Evolutionary conservation across 2,888 invertebrate genomes (phyloP), one percentile per base, ranked within the genome.

Genomic region (Dendrolimus houi): DNA sequence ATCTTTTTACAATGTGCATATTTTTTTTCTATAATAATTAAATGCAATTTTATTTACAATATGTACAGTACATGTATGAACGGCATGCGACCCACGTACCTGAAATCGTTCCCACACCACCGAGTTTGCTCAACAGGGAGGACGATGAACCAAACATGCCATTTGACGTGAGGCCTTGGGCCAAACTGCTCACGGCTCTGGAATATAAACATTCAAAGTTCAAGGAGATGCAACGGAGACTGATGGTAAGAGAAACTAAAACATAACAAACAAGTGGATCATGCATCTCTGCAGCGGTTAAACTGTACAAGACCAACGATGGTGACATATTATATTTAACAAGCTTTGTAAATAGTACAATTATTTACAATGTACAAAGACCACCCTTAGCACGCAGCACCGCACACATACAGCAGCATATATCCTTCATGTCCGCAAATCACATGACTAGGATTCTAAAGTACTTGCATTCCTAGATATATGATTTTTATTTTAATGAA

Each of bases 101-200:
- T 85, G 90, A 88, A 79, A 91, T 91, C 64, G 86, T 80, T 67
- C 89, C 87, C 65, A 91, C 91, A 70, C 90, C 90, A 69, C 91
- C 85, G 61, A 91, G 81, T 78, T 91, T 91, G 82, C 89, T 91
- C 72, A 91, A 81, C 70, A 91, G 76, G 68, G 90, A 97, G 59
- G 97, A 92, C 66, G 94, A 94, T 13, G 95, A 95, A 63, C 95
- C 95, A 80, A 96, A 96, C 89, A 95, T 94, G 62, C 94, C 93
- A 70, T 94, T 94, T 55, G 94, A 92, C 53, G 93, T 92, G 60
- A 94, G 86, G 64, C 93, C 92, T 73, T 91, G 91, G 60, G 91
- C 85, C 80, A 91, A 81, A 77, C 87, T 90, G 87, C 89, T 88
- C 66, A 91, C 91, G 70, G 87, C 85, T 83, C 91, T 91, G 89